Base-by-base conservation (phyloP, 2,797 vertebrate species). In the Myotis pilosus region DNA sequence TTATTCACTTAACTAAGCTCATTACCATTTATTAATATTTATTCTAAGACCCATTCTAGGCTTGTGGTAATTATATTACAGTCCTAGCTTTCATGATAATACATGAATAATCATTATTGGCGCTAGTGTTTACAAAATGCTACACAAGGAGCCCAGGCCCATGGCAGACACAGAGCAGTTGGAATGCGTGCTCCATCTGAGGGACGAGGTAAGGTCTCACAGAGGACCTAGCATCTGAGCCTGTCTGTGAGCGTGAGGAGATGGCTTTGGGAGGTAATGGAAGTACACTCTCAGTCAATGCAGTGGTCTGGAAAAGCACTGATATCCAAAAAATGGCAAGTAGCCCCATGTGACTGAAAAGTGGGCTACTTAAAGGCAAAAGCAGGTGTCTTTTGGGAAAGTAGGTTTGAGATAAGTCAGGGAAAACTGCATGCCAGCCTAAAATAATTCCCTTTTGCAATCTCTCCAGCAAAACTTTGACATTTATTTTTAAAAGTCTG, bases 401-500 rank as follows among this genome's bases (percentile, higher is more conserved):
- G 7, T 38, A 80, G 71, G 11, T 71, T 78, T 89, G 57, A 90
- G 83, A 36, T 85, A 92, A 82, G 19, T 82, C n/a, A 49, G 47
- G 36, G 23, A 69, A 89, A 79, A n/a, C 22, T 75, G 23, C 95
- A 41, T 47, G 49, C 5, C 44, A 36, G 8, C 4, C 60, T 93
- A 23, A 92, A 78, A 38, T 4, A 11, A 62, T 84, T 95, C 78
- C 49, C 16, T 91, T 92, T 84, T 92, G 71, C 36, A 47, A 72
- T 92, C 5, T 91, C 38, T 84, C 36, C 64, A 64, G 38, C 25
- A 95, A 87, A 91, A 74, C 44, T 83, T 55, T 49, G 38, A 85
- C 81, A 51, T 44, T 92, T 62, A 51, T 44, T 81, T 89, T 51
- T 71, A 89, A 91, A 87, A 94, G 62, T 72, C 62, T 60, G 74